Conservation (phyloP, 2,113 vertebrate genomes). For the Synchiropus splendidus region DNA sequence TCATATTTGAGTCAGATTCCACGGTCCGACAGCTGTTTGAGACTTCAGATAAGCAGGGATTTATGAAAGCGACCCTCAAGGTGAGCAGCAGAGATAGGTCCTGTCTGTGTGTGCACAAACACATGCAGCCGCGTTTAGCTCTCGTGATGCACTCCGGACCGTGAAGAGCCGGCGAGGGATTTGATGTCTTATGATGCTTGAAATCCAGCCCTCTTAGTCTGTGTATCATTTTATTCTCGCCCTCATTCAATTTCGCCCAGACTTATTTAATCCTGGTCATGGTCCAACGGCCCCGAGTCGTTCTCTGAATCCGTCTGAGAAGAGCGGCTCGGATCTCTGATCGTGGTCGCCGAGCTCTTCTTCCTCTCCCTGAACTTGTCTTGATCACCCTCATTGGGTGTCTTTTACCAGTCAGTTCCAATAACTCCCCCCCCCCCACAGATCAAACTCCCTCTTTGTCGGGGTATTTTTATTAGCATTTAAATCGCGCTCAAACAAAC, state of each 20-base stretch:
- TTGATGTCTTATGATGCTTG: slow-evolving; percentile 12
- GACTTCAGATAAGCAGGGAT: slow-evolving; percentile 49
- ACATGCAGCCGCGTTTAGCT: not conserved
- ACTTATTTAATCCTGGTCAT: slow-evolving; percentile 17
- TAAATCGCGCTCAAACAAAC: no score
- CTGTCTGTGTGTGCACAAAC: slow-evolving; percentile 7
- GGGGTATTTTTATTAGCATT: no score
- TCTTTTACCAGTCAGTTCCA: no score
- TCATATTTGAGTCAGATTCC: slow-evolving; percentile 43
- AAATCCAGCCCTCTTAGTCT: slow-evolving; percentile 21
- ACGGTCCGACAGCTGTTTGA: slow-evolving; percentile 42
- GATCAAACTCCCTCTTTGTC: no score
- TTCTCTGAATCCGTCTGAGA: slow-evolving; percentile 5
- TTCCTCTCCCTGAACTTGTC: no score
- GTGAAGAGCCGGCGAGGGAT: slow-evolving; percentile 6
- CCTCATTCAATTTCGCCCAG: not conserved
- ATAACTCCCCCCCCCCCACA: no score
- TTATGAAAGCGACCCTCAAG: slow-evolving; percentile 48
- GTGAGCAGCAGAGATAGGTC: slow-evolving; percentile 50
- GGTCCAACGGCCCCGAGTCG: slow-evolving; percentile 1
- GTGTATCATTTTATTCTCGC: slow-evolving; percentile 21
- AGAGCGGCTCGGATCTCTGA: no score
- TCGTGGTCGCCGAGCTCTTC: not conserved
- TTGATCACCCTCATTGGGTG: no score
- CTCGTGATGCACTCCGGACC: not conserved